Percentiles rank a stretch among this genome's conserved stretches.
Evolutionary conservation across 2,113 vertebrate genomes (phyloP).

Genomic region (Arenaria interpres): DNA sequence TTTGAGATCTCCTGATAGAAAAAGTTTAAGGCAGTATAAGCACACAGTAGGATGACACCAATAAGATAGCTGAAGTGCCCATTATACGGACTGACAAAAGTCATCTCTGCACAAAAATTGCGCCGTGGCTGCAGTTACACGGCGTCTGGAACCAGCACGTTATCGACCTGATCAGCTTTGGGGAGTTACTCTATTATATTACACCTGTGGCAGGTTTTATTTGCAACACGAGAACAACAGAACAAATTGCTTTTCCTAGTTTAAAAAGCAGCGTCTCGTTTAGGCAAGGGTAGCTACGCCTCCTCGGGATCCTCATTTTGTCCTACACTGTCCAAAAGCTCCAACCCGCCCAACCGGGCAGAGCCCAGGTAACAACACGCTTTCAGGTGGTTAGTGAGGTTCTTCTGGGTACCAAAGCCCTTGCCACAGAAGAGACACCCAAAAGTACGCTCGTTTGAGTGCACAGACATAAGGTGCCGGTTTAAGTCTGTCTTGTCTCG

Average conservation of each 20-base stretch:
- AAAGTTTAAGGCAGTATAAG: not conserved
- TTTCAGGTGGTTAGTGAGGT: conserved; percentile 78
- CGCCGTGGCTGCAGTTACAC: not conserved
- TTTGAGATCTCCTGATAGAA: conserved; percentile 42
- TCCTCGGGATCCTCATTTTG: not conserved
- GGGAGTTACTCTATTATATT: not conserved
- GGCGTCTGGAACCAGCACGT: not conserved
- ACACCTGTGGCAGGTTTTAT: not conserved
- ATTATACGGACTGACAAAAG: not conserved
- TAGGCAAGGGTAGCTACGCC: not conserved
- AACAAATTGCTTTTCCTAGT: not conserved
- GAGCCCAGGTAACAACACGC: conserved; percentile 76
- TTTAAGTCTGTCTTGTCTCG: conserved; percentile 81
- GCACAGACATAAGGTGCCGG: conserved; percentile 74
- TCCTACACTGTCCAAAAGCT: not conserved
- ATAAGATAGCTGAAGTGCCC: not conserved
- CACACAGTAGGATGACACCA: not conserved
- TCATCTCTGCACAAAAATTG: not conserved
- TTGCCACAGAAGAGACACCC: conserved; percentile 75
- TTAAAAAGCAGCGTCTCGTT: not conserved
- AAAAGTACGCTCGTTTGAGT: conserved; percentile 71
- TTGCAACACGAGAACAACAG: not conserved
- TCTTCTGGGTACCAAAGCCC: conserved; percentile 81
- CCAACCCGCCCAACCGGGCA: not conserved
- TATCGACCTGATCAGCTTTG: not conserved